Evolutionary conservation across 2,113 vertebrate genomes (phyloP).

Genomic region (Ramphastos sulfuratus): DNA sequence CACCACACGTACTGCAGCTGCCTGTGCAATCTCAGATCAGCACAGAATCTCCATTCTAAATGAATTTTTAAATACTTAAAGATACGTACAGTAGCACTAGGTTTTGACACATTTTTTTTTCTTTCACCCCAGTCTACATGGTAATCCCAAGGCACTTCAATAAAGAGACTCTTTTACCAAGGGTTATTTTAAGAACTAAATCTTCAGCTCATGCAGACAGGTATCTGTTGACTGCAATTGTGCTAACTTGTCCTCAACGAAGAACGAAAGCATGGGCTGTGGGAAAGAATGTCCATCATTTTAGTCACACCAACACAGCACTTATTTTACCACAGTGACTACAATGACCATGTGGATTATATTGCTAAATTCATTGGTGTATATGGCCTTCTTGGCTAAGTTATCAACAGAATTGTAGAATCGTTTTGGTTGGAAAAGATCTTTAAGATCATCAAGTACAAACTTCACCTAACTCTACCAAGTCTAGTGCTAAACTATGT

Average conservation of each 20-base stretch:
- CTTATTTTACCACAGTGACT: not conserved
- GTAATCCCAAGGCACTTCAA: not conserved
- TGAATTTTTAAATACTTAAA: not conserved
- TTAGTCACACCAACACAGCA: rapidly evolving
- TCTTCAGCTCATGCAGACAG: not conserved
- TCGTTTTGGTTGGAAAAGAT: no score
- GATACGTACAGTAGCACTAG: not conserved
- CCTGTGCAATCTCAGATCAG: not conserved
- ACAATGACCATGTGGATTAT: no score
- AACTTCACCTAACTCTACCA: no score
- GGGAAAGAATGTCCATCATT: not conserved
- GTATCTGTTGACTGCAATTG: not conserved
- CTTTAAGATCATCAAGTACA: no score
- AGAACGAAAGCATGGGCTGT: not conserved
- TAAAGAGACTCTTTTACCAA: not conserved
- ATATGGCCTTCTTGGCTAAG: not conserved
- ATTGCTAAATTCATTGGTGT: not conserved
- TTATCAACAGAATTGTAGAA: not conserved
- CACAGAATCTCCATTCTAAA: not conserved
- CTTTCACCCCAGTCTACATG: not conserved
- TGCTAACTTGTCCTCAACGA: not conserved
- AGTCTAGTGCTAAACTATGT: no score
- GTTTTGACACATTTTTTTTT: not conserved
- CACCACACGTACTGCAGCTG: not conserved
- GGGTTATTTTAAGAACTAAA: not conserved